Base-by-base conservation (phyloP, 2,113 vertebrate species). In the Cephalopholis sonnerati region DNA sequence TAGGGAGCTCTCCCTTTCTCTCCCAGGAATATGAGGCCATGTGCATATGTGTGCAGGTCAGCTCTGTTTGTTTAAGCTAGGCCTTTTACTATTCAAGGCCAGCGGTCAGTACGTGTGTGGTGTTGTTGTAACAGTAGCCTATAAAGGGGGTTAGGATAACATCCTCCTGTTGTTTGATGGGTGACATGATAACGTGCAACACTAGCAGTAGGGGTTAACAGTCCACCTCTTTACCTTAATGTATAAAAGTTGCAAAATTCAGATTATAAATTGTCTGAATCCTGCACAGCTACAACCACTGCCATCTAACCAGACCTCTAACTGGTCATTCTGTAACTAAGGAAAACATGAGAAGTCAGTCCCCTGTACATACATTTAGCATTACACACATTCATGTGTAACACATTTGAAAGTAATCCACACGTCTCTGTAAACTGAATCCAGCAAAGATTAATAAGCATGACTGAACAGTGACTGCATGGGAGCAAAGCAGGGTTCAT, bases 111-210 rank as follows among this genome's bases (percentile, higher is more conserved):
- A 55, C 72, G 48, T 76, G 22, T 25, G 54, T 64, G 61, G 32
- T 62, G 73, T 54, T 83, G 61, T 77, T 78, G 64, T 65, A 74
- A 87, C 83, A 63, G 67, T 65, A 44, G 41, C 41, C 41, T 44
- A 66, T 65, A 29, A n/a, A 1, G 3, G 39, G 54, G 66, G 44
- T 57, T 77, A 75, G 50, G 36, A 11, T 69, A 39, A 71, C 74
- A 58, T 65, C 54, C 75, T 67, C n/a, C 39, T 48, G 79, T 51
- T 77, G 41, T 84, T 41, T 79, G 66, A 78, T 12, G 2, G 41
- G 48, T 46, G 69, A 74, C 54, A 71, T 62, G 55, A 68, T 67
- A 74, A 69, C 66, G 59, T 54, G 55, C 18, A 70, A 62, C 66
- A 57, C 39, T 36, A 39, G 27, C 50, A 29, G n/a, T 8, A 16